phyloP scores from a whole-genome alignment of 2,113 vertebrate species.

The Hirundichthys speculiger region DNA sequence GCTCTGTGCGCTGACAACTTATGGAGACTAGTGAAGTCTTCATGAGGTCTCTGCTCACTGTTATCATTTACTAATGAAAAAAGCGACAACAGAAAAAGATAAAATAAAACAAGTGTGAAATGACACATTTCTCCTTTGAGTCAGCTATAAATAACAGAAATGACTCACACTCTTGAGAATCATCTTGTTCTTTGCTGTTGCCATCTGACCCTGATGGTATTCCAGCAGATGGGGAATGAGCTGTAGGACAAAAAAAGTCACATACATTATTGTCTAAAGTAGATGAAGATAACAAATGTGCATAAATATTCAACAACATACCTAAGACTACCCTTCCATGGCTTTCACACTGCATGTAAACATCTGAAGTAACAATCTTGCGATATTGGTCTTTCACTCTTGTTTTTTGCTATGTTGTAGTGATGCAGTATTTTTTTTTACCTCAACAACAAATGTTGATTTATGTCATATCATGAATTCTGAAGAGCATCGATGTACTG shows the following conservation, averaged over 20 bases:
- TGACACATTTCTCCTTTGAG: too few species aligned
- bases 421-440: constrained; percentile 3
- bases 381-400: background rate
- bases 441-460: too few species aligned
- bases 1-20: background rate
- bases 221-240: background rate
- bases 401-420: background rate
- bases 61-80: background rate
- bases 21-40: background rate
- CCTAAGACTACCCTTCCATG: background rate
- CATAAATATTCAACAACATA: background rate
- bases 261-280: background rate
- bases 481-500: too few species aligned
- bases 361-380: background rate
- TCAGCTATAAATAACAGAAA: background rate
- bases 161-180: background rate
- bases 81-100: background rate
- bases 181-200: background rate
- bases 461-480: too few species aligned
- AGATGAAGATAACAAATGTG: background rate
- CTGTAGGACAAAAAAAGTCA: background rate
- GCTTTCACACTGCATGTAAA: background rate
- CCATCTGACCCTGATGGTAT: background rate
- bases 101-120: too few species aligned
- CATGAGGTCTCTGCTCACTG: constrained; percentile 1